These are phyloP conservation scores for Erebia palarica DNA, from an alignment of 2,888 invertebrate species.

Conservation along the genomic window DNA sequence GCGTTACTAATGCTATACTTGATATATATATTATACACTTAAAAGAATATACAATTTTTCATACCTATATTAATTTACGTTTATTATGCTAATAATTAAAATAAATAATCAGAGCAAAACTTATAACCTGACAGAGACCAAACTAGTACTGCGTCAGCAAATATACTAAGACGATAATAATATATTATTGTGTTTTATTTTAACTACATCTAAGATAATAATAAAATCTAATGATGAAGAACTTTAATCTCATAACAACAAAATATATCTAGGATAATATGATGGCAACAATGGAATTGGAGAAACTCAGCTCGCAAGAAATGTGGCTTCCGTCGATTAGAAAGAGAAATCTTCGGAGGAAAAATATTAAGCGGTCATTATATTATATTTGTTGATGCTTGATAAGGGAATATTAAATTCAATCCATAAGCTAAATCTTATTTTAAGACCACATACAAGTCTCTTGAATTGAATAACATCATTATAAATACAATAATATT, in stretches of 20 bases:
- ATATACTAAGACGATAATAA: no score
- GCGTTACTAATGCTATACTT: slow-evolving; percentile 2
- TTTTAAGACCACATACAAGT: not conserved
- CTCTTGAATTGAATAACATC: not conserved
- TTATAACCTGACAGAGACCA: no score
- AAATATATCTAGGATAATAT: not conserved
- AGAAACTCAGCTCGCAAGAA: not conserved
- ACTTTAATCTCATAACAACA: not conserved
- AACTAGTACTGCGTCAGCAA: no score
- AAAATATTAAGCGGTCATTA: not conserved
- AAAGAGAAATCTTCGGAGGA: slow-evolving; percentile 1
- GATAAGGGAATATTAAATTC: no score
- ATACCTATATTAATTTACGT: not conserved
- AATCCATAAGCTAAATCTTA: not conserved
- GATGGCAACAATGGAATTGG: not conserved
- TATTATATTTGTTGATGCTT: not conserved
- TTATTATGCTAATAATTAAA: not conserved
- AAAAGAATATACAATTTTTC: not conserved
- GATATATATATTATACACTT: not conserved
- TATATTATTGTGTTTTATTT: no score
- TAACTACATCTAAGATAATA: no score
- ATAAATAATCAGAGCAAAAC: slow-evolving; percentile 7
- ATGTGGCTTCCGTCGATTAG: not conserved
- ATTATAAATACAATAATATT: no score
- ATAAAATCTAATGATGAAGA: no score